Evolutionary conservation across 2,888 invertebrate species (phyloP).

Genomic region (Cataglyphis cursor): DNA sequence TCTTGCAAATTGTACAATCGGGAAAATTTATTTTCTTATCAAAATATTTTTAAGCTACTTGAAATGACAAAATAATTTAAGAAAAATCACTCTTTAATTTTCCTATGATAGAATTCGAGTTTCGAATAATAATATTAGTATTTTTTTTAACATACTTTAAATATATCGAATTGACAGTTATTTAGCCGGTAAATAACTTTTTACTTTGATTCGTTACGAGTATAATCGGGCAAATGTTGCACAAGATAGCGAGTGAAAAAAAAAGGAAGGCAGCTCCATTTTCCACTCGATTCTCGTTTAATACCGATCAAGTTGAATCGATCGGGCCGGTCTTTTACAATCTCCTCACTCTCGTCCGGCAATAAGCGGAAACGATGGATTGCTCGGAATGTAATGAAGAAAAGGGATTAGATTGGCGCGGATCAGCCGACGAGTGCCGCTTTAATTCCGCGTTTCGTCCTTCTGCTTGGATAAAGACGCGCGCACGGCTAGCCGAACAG

Average conservation of each 20-base stretch:
- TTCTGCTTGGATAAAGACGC: slow-evolving; percentile 54
- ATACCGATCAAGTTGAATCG: slow-evolving; percentile 48
- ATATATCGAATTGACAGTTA: slow-evolving; percentile 22
- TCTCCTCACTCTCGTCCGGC: slow-evolving; percentile 26
- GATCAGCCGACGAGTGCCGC: slow-evolving; percentile 53
- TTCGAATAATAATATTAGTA: background rate
- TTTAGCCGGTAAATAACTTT: slow-evolving; percentile 17
- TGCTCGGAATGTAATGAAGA: slow-evolving; percentile 51
- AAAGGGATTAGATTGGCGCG: slow-evolving; percentile 54
- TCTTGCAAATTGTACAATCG: background rate
- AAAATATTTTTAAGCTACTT: slow-evolving; percentile 4
- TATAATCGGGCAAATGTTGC: slow-evolving; percentile 21
- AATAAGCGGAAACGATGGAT: slow-evolving; percentile 36
- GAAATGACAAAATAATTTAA: background rate
- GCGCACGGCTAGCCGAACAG: slow-evolving; percentile 11
- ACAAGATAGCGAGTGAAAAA: background rate
- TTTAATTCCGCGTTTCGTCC: slow-evolving; percentile 65
- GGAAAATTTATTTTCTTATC: background rate
- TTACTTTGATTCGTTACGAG: background rate
- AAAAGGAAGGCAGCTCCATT: slow-evolving; percentile 4
- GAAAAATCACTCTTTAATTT: background rate
- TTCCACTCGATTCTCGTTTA: slow-evolving; percentile 32
- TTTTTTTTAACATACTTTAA: background rate
- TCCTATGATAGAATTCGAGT: background rate
- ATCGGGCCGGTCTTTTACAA: slow-evolving; percentile 41